Conservation (phyloP, 2,113 vertebrate species). For the Nibea coibor region DNA sequence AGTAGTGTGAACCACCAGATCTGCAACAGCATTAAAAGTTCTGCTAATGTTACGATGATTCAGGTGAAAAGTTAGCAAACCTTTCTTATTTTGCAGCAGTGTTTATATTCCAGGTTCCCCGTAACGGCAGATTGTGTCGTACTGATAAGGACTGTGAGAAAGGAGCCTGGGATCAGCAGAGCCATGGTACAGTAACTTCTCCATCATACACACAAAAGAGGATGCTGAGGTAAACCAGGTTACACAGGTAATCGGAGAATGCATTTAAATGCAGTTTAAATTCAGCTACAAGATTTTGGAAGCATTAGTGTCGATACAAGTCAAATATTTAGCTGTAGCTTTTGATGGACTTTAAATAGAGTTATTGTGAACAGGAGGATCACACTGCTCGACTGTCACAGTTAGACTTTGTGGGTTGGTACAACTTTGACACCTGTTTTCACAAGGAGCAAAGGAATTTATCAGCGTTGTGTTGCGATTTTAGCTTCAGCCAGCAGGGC, state of each 20-base stretch:
- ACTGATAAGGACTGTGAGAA: conserved; percentile 80
- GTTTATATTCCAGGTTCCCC: conserved; percentile 66
- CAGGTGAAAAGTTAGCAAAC: neutral
- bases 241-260: neutral
- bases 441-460: conserved; percentile 26
- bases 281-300: too few relatives aligned
- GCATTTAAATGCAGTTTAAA: neutral
- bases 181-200: conserved; percentile 82
- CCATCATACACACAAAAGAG: neutral
- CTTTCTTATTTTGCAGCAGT: conserved; percentile 25
- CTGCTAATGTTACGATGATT: neutral
- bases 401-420: neutral
- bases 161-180: conserved; percentile 78
- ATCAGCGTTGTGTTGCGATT: neutral
- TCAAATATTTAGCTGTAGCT: neutral
- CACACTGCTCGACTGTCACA: neutral
- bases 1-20: neutral
- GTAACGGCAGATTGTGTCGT: conserved; percentile 74
- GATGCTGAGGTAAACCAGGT: too few relatives aligned
- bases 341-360: neutral
- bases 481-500: neutral
- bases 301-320: too few relatives aligned
- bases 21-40: neutral
- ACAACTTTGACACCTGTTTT: neutral
- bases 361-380: neutral